Evolutionary conservation across 1,140 invertebrate species (phyloP).

Genomic region (Drosophila pseudoananassae): DNA sequence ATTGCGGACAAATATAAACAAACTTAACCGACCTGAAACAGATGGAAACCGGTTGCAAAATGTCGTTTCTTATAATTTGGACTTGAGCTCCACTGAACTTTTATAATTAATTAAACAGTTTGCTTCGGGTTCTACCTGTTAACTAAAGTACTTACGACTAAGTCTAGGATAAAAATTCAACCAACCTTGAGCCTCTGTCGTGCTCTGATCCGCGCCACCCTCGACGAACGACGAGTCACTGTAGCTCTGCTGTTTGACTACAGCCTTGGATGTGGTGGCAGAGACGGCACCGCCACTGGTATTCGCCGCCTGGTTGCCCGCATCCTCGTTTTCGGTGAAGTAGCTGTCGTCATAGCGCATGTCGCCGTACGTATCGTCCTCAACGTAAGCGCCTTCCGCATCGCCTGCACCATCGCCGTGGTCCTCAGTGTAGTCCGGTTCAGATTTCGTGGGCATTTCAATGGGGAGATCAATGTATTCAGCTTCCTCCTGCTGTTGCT

Average conservation of each 20-base stretch:
- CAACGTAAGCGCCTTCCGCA: constrained; percentile 80
- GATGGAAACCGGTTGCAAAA: constrained; percentile 20
- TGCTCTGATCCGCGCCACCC: constrained; percentile 75
- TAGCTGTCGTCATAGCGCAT: constrained; percentile 84
- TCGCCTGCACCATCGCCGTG: constrained; percentile 78
- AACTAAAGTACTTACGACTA: constrained; percentile 34
- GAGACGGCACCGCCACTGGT: constrained; percentile 49
- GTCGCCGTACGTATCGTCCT: constrained; percentile 83
- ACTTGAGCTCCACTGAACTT: background rate
- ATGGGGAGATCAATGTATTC: constrained; percentile 83
- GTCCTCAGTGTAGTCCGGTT: constrained; percentile 83
- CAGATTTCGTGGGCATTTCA: constrained; percentile 83
- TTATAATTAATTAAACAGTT: constrained; percentile 2
- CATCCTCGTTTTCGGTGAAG: constrained; percentile 83
- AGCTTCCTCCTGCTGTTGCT: constrained; percentile 64
- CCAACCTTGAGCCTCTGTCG: constrained; percentile 84
- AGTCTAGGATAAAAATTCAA: constrained; percentile 51
- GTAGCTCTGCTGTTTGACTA: constrained; percentile 66
- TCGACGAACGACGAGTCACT: constrained; percentile 72
- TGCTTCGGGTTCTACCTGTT: constrained; percentile 21
- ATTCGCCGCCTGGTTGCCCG: constrained; percentile 58
- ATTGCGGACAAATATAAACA: constrained; percentile 42
- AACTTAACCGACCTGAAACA: constrained; percentile 22
- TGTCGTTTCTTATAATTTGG: background rate
- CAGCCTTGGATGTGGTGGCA: constrained; percentile 79